Evolutionary conservation across 1,140 invertebrate genomes (phyloP).

Genomic region (Drosophila littoralis): DNA sequence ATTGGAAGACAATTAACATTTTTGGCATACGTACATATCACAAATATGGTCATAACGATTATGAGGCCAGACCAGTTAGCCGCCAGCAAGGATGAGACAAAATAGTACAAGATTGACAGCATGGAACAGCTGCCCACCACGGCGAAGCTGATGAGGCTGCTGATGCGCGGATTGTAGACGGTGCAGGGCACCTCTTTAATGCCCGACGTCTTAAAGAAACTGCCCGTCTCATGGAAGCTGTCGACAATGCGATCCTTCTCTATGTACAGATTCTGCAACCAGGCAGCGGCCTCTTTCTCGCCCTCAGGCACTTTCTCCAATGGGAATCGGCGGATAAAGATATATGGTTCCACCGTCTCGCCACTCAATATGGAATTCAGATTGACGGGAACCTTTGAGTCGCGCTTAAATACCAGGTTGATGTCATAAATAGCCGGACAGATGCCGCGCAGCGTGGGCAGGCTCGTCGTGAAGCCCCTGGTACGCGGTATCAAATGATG

Average conservation of each 20-base stretch:
- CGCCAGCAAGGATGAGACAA: constrained; percentile 89
- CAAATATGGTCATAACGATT: constrained; percentile 87
- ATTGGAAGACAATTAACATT: constrained; percentile 26
- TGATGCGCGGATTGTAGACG: constrained; percentile 86
- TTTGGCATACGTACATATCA: constrained; percentile 88
- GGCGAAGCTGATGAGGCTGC: constrained; percentile 89
- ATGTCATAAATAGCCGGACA: constrained; percentile 93
- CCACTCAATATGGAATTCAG: constrained; percentile 93
- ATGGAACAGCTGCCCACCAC: constrained; percentile 89
- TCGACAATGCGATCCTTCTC: constrained; percentile 91
- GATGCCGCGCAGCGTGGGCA: constrained; percentile 89
- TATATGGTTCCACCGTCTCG: constrained; percentile 89
- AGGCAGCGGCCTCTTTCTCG: constrained; percentile 91
- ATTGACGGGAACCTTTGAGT: constrained; percentile 88
- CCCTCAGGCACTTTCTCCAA: constrained; percentile 91
- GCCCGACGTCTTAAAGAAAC: constrained; percentile 91
- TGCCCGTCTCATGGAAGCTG: constrained; percentile 92
- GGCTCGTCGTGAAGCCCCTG: constrained; percentile 93
- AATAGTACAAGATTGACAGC: constrained; percentile 89
- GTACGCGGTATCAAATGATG: constrained; percentile 97
- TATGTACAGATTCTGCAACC: constrained; percentile 88
- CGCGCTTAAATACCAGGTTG: constrained; percentile 90
- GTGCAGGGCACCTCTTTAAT: constrained; percentile 87
- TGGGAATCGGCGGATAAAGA: constrained; percentile 92
- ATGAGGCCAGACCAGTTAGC: constrained; percentile 89